A percentile compares a stretch with the other conserved stretches of the same genome.
Conservation (phyloP, 2,888 invertebrate genomes). For the Odontothrips loti region DNA sequence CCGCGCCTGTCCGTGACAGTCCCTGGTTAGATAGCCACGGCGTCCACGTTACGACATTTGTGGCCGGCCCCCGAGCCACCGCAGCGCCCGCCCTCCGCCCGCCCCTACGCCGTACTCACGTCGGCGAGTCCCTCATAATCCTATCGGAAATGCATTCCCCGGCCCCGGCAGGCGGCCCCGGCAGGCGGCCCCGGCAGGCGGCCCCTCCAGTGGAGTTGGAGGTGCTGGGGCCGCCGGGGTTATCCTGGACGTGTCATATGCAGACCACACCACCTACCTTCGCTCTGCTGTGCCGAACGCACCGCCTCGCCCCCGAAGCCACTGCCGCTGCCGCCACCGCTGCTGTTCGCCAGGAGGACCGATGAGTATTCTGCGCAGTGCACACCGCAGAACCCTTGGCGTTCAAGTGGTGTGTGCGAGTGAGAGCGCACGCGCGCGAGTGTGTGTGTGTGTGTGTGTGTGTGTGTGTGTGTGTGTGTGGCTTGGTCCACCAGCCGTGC, state of each 20-base stretch:
- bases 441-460: too few relatives aligned
- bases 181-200: background rate
- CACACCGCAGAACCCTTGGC: background rate
- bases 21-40: too few relatives aligned
- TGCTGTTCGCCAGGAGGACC: background rate
- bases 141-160: conserved; percentile 22
- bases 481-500: too few relatives aligned
- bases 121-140: background rate
- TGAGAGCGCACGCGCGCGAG: too few relatives aligned
- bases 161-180: background rate
- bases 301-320: background rate
- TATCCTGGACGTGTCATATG: background rate
- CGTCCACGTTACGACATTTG: too few relatives aligned
- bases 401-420: too few relatives aligned
- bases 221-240: background rate
- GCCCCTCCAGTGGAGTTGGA: too few relatives aligned
- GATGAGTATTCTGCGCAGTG: background rate
- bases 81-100: too few relatives aligned
- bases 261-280: background rate
- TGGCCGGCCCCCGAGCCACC: too few relatives aligned
- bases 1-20: too few relatives aligned
- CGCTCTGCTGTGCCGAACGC: background rate
- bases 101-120: background rate
- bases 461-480: too few relatives aligned
- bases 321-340: background rate